These are phyloP conservation scores for Cheilinus undulatus DNA, from an alignment of 2,113 vertebrate genomes.

Conservation along the genomic window DNA sequence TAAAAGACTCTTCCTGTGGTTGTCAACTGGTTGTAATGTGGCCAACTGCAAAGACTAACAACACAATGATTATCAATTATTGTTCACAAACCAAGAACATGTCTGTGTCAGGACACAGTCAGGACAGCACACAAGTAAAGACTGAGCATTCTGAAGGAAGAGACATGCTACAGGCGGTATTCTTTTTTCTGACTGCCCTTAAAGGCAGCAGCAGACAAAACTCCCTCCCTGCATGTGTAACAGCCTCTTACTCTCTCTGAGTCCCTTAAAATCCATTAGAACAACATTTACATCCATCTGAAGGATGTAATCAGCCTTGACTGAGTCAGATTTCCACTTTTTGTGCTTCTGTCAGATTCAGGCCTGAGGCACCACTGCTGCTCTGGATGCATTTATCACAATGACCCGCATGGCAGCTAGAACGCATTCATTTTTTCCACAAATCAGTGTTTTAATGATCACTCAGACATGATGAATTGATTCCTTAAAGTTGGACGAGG, in stretches of 20 bases:
- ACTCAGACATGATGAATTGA: constrained; percentile 46
- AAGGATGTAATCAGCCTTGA: background rate
- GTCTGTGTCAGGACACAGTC: no score
- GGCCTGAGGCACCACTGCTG: constrained; percentile 19
- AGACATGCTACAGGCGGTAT: no score
- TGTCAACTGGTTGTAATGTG: no score
- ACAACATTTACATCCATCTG: background rate
- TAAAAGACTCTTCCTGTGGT: no score
- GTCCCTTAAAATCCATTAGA: background rate
- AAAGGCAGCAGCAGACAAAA: constrained; percentile 30
- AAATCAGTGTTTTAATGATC: constrained; percentile 51
- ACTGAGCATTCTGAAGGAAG: background rate
- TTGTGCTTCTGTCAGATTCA: background rate
- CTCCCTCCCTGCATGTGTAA: background rate
- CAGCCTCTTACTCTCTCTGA: background rate
- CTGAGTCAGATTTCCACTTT: background rate
- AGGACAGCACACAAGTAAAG: no score
- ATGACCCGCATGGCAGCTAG: constrained; percentile 20
- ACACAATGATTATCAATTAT: no score
- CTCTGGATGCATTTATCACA: constrained; percentile 44
- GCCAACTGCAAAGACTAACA: no score
- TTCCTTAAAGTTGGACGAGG: constrained; percentile 34
- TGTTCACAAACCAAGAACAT: no score
- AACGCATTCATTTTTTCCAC: constrained; percentile 3
- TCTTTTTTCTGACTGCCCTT: background rate